Conservation (phyloP, 1,140 invertebrate genomes). For the Euschistus heros region DNA sequence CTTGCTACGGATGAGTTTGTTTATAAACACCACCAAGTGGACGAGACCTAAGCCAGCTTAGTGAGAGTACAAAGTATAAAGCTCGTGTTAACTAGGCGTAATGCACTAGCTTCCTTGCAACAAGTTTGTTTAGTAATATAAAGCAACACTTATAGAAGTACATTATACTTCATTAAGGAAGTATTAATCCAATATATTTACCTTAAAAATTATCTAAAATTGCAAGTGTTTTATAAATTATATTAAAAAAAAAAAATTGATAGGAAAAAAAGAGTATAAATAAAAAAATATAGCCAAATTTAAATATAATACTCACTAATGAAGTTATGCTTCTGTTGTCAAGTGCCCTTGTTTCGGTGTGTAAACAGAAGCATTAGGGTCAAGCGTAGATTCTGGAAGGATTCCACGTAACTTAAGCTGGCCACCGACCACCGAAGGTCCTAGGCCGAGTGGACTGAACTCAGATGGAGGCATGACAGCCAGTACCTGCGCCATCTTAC, state of each 20-base stretch:
- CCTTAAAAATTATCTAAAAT: neutral
- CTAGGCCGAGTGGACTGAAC: slow-evolving; percentile 31
- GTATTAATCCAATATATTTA: too few species aligned
- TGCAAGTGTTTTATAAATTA: neutral
- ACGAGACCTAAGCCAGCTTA: too few species aligned
- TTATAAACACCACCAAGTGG: too few species aligned
- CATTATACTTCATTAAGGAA: too few species aligned
- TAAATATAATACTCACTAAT: neutral
- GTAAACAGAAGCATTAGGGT: slow-evolving; percentile 85
- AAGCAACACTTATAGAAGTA: too few species aligned
- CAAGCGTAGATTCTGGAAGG: slow-evolving; percentile 51
- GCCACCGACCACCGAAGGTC: slow-evolving; percentile 30
- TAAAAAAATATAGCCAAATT: too few species aligned
- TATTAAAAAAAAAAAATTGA: neutral
- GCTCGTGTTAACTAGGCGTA: too few species aligned
- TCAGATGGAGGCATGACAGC: slow-evolving; percentile 71
- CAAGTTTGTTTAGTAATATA: too few species aligned
- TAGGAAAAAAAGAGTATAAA: too few species aligned
- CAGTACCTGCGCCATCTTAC: slow-evolving; percentile 80
- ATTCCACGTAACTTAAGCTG: neutral
- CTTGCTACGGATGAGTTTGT: too few species aligned
- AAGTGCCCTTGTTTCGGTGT: slow-evolving; percentile 54
- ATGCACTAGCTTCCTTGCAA: too few species aligned
- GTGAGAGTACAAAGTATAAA: too few species aligned
- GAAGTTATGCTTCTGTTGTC: slow-evolving; percentile 24